Base-by-base conservation (phyloP, 2,888 invertebrate species). In the Pachydiplax longipennis region DNA sequence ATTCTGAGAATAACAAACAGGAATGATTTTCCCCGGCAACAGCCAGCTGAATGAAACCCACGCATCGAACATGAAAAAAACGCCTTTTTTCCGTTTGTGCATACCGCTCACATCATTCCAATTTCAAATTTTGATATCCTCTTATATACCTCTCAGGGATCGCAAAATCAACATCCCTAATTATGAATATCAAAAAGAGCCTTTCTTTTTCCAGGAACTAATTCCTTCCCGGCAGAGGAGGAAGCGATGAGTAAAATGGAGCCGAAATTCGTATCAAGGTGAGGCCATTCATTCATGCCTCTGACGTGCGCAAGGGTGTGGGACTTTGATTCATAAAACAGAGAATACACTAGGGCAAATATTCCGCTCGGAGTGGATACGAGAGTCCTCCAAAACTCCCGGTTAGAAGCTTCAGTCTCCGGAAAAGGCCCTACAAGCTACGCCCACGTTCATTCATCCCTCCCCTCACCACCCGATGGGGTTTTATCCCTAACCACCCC, bases 381-480 rank as follows among this genome's bases (percentile, higher is more conserved):
- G 81, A n/a, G 82, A 22, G 44, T 48, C 44, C 82, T 82, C 25
- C 25, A 44, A 53, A 48, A 48, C 82, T 25, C 40, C 44, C n/a
- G 40, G 3, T 44, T 44, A 1, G 48, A 25, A 22, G 37, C 81
- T 18, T 44, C 81, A 18, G 15, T 25, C 82, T 25, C 48, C 48
- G 44, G 81, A 31, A 25, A 48, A 82, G 82, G n/a, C 82, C 53
- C 82, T 82, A 31, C 35, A 48, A 53, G 53, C 31, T 3, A 83
- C 83, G 58, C 83, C 53, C 83, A 83, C 83, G 35, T 58, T 31
- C 82, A 82, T 82, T 82, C 82, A 82, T 82, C 82, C 25, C 25
- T 22, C 53, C 82, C n/a, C 48, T 25, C 48, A 18, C 81, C 81
- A 8, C 83, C 83, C 44, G 6, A 53, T 8, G 35, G 83, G 58